A percentile compares a stretch with the other conserved stretches of the same genome.
phyloP scores from a whole-genome alignment of 2,113 vertebrate genomes.

The Sebastes fasciatus region DNA sequence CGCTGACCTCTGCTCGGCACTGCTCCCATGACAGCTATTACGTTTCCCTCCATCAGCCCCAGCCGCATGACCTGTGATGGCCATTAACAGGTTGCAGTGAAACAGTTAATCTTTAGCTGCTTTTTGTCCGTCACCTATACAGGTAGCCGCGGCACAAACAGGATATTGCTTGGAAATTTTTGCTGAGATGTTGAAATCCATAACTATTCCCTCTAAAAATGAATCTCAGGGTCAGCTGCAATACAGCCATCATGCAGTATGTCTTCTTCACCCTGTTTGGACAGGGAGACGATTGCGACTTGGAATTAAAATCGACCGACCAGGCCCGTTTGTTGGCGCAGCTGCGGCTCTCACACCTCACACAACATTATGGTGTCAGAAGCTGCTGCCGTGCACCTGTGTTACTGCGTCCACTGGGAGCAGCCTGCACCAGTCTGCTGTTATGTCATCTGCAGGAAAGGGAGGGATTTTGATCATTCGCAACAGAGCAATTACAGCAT shows the following conservation, averaged over 20 bases:
- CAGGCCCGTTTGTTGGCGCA: slow-evolving; percentile 1
- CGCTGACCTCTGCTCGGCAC: slow-evolving; percentile 41
- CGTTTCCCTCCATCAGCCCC: slow-evolving; percentile 17
- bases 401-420: slow-evolving; percentile 20
- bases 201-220: slow-evolving; percentile 1
- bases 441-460: neutral
- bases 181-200: slow-evolving; percentile 6
- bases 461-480: neutral
- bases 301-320: slow-evolving; percentile 63
- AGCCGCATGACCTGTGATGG: slow-evolving; percentile 21
- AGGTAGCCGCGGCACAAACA: slow-evolving; percentile 1
- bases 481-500: slow-evolving; percentile 3
- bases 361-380: slow-evolving; percentile 11
- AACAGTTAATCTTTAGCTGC: slow-evolving; percentile 51
- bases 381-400: slow-evolving; percentile 29
- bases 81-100: slow-evolving; percentile 35
- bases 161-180: neutral
- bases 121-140: neutral
- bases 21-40: slow-evolving; percentile 41
- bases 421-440: slow-evolving; percentile 22
- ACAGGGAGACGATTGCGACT: slow-evolving; percentile 37
- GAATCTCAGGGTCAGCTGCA: neutral
- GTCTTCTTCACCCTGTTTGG: slow-evolving; percentile 34
- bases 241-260: neutral
- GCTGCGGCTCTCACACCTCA: slow-evolving; percentile 31